Evolutionary conservation across 2,797 vertebrate species (phyloP).

Genomic region (Rallus crepitans): DNA sequence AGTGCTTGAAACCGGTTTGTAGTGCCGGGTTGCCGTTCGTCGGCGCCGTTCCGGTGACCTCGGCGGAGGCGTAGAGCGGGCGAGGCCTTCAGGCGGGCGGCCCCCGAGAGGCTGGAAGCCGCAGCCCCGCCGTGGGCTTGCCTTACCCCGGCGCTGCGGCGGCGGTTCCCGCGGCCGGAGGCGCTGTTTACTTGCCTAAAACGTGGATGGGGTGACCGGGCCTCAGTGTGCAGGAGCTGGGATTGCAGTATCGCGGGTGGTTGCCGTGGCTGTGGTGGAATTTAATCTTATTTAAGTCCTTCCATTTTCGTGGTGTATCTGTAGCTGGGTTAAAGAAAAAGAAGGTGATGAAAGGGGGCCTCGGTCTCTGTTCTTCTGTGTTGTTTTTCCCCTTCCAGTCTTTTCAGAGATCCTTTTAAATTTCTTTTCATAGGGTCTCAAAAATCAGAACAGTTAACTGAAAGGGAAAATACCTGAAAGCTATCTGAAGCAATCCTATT

Average conservation of each 20-base stretch:
- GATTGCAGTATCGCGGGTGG: rapidly evolving
- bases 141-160: too few species aligned
- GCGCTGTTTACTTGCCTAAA: too few species aligned
- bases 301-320: neutral
- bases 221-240: rapidly evolving
- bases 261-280: rapidly evolving
- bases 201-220: rapidly evolving
- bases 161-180: too few species aligned
- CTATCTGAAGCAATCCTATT: neutral
- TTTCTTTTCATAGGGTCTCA: neutral
- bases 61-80: neutral
- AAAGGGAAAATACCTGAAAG: neutral
- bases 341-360: neutral
- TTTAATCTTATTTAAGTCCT: neutral
- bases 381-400: neutral
- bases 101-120: neutral
- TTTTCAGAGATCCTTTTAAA: rapidly evolving
- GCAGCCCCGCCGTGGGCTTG: neutral
- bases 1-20: too few species aligned
- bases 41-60: neutral
- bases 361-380: neutral
- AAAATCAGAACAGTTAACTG: neutral
- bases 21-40: rapidly evolving
- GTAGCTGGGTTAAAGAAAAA: neutral
- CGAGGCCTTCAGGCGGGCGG: too few species aligned